These are phyloP conservation scores for Poicephalus meyeri DNA, from an alignment of 2,113 vertebrate species.

Conservation along the genomic window DNA sequence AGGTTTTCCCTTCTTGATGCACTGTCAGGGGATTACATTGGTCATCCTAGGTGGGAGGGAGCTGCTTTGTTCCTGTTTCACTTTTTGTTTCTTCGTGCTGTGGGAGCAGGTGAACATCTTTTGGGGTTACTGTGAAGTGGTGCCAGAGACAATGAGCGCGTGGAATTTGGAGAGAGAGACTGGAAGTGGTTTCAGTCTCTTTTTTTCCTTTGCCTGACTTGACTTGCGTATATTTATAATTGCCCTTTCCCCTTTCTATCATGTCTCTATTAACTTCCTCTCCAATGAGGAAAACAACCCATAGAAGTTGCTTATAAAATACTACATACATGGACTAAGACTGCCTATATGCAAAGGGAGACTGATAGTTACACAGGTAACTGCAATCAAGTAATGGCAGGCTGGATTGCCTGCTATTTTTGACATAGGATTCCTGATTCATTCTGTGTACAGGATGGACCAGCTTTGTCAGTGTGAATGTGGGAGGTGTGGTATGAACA, in stretches of 20 bases:
- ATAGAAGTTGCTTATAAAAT: background rate
- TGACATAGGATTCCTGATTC: background rate
- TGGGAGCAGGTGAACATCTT: conserved; percentile 43
- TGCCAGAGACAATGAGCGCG: background rate
- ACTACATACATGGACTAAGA: background rate
- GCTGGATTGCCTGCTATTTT: background rate
- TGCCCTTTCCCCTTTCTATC: background rate
- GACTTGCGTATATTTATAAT: conserved; percentile 16
- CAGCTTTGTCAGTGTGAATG: background rate
- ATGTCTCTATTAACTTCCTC: background rate
- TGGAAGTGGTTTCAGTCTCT: conserved; percentile 39
- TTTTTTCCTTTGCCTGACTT: background rate
- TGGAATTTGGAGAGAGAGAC: background rate
- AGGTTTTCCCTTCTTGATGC: background rate
- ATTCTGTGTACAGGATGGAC: background rate
- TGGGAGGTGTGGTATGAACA: background rate
- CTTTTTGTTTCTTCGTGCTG: conserved; percentile 23
- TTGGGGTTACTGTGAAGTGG: conserved; percentile 29
- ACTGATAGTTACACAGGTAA: background rate
- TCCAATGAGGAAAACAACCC: background rate
- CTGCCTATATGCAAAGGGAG: background rate
- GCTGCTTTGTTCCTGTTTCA: conserved; percentile 1
- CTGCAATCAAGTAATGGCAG: background rate
- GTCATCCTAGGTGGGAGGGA: conserved; percentile 31
- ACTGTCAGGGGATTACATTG: background rate